Evolutionary conservation across 2,113 vertebrate genomes (phyloP), one percentile per base, ranked within the genome.

Genomic region (Neodon shergylaensis): DNA sequence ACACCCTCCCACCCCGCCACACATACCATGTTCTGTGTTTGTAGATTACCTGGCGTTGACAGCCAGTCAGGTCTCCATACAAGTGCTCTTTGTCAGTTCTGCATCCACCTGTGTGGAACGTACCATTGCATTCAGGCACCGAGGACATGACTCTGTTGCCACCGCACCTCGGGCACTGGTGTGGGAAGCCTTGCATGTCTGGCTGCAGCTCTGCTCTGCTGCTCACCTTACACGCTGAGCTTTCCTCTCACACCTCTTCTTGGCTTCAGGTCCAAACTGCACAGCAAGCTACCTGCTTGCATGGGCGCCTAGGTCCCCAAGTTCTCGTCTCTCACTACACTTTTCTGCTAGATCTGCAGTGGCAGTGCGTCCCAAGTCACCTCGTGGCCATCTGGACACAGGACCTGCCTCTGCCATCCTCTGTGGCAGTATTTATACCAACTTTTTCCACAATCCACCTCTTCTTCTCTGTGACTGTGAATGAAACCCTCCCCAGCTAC

Each of bases 181-280:
- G 4, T 42, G 39, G 9, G 63, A 28, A 39, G 44, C 3, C 47
- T 44, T 11, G 21, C 7, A 7, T 0, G 1, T 26, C 10, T 54
- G 39, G 52, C 89, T 47, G 68, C 26, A 13, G 11, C 1, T 0
- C 1, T 49, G 66, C 44, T 44, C 44, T 44, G 49, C 19, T 89
- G 49, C 19, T 89, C 0, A 1, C 52, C 76, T 49, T 36, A 31
- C 52, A 5, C 42, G 39, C 78, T 36, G 61, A 31, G 54, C 76
- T 16, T 33, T 13, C 39, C 0, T 36, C 12, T 54, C 39, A n/a
- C 6, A 26, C 21, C 1, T 66, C 68, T 58, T 70, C 65, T 85
- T 73, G 78, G 74, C 54, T 42, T 96, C 81, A 33, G 79, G 17
- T 54, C 68, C 36, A 87, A 90, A 77, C 22, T 31, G 24, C 0